Percentiles rank a stretch among this genome's conserved stretches.
phyloP scores from a whole-genome alignment of 2,113 vertebrate species.

The Lagopus leucura region DNA sequence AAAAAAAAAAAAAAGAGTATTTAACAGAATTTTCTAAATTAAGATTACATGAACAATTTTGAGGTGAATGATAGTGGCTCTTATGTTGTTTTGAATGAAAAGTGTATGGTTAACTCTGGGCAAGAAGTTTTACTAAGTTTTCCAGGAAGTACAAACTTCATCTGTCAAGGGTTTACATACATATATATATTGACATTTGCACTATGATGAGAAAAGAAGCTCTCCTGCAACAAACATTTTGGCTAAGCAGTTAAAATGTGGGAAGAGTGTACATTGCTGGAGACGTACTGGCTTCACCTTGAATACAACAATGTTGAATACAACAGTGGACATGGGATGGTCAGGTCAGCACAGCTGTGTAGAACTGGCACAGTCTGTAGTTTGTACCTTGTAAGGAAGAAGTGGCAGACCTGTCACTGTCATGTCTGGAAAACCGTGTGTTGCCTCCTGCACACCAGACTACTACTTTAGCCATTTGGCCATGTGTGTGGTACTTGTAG shows the following conservation, averaged over 20 bases:
- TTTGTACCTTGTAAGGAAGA: not conserved
- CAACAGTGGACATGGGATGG: accelerated
- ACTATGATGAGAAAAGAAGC: not conserved
- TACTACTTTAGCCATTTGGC: not conserved
- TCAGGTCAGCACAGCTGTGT: not conserved
- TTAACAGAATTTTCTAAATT: not conserved
- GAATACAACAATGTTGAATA: not conserved
- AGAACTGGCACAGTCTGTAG: not conserved
- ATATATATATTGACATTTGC: not conserved
- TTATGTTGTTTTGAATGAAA: not conserved
- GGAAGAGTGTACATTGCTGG: not conserved
- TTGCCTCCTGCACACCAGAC: not conserved
- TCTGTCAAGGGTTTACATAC: not conserved
- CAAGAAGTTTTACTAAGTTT: not conserved
- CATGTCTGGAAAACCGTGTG: not conserved
- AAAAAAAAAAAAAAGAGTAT: not conserved
- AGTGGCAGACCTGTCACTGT: not conserved
- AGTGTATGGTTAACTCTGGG: not conserved
- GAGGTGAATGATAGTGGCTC: not conserved
- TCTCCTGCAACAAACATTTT: not conserved
- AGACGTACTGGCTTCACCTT: not conserved
- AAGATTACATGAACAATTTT: not conserved
- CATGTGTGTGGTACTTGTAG: not conserved
- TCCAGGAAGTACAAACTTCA: not conserved
- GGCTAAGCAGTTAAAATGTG: not conserved